Evolutionary conservation across 2,888 invertebrate genomes (phyloP), one percentile per base, ranked within the genome.

Genomic region (Congeria kusceri): DNA sequence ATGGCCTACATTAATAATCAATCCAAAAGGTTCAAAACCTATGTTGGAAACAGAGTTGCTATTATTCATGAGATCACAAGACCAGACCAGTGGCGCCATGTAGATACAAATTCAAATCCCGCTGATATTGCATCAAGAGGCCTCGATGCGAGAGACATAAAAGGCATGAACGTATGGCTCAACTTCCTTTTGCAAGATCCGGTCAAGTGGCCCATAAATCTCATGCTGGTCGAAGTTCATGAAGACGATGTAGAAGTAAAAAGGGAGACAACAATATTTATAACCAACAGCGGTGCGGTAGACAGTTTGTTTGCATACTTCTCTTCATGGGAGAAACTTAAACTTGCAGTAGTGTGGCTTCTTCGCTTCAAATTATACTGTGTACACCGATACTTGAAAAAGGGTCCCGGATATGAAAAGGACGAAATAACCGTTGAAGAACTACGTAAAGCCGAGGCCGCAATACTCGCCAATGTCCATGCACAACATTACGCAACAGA

Each of bases 111-210:
- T 0, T 28, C 23, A 28, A 74, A 75, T 58, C 75, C 76, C 3
- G 70, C 75, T 3, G 69, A 75, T 32, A 57, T 56, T 7, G 71
- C 71, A 0, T 63, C 71, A n/a, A 71, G 74, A 61, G 67, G 74
- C 2, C 49, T 62, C 3, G 67, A 61, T n/a, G 32, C 73, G 5
- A 61, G 44, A 11, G 56, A 74, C 28, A 62, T 5, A 23, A 1
- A 23, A 20, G 39, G 61, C 1, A 1, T 66, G 9, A 18, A 62
- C 7, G 53, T 7, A 18, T 74, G 73, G 67, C 44, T 67, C 9
- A 66, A 66, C 1, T 71, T 71, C 1, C 27, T 77, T 7, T 46
- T 27, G 23, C 49, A 69, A n/a, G 28, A 59, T 11, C 23, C 20
- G 4, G 47, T 0, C 15, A 47, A 44, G 15, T 77, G 77, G 77